Percentiles rank a stretch among this genome's conserved stretches.
phyloP scores from a whole-genome alignment of 2,113 vertebrate species.

The Antechinus stuartii region DNA sequence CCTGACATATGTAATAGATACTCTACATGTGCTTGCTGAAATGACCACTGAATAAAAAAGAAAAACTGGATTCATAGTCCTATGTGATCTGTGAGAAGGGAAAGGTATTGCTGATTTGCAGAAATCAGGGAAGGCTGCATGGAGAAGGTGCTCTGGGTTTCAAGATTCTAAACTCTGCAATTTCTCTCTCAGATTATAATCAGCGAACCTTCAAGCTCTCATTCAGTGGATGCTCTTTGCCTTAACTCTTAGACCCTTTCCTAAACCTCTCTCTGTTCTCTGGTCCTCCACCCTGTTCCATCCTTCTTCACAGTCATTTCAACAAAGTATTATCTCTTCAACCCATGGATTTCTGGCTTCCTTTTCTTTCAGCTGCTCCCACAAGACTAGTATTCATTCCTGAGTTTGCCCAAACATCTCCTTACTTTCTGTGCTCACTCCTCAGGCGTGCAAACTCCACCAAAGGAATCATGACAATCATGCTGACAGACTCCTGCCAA shows the following conservation, averaged over 20 bases:
- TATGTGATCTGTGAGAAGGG: not conserved
- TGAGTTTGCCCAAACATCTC: too few relatives aligned
- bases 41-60: not conserved
- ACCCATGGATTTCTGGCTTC: too few relatives aligned
- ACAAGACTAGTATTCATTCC: too few relatives aligned
- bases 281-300: not conserved
- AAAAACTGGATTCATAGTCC: not conserved
- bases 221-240: not conserved
- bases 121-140: not conserved
- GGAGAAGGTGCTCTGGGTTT: not conserved
- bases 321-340: too few relatives aligned
- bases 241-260: not conserved
- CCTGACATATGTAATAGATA: not conserved
- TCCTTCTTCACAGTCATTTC: not conserved
- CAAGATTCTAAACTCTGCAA: not conserved
- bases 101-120: not conserved
- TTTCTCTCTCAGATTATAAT: not conserved
- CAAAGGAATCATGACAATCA: too few relatives aligned
- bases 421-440: too few relatives aligned
- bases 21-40: not conserved
- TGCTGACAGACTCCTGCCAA: too few relatives aligned
- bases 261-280: not conserved
- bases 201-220: not conserved
- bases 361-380: too few relatives aligned
- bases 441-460: too few relatives aligned